Evolutionary conservation across 2,113 vertebrate genomes (phyloP).

Genomic region (Setophaga kirtlandii): DNA sequence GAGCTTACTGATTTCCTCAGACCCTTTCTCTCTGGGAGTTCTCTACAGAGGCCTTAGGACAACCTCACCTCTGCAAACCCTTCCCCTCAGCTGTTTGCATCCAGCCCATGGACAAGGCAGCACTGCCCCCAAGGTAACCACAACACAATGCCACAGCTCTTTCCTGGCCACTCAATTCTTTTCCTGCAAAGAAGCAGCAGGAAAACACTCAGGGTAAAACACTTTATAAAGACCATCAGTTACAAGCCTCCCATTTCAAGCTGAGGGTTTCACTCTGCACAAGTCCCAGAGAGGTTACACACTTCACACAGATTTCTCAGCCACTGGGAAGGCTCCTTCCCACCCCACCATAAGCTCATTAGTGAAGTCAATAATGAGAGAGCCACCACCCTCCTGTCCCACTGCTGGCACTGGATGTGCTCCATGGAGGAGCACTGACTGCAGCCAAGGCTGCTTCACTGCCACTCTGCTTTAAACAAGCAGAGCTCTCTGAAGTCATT

Average conservation of each 20-base stretch:
- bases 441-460: neutral
- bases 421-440: neutral
- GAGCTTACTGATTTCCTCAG: neutral
- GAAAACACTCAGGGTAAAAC: neutral
- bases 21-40: neutral
- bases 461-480: neutral
- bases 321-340: neutral
- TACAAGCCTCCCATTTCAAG: neutral
- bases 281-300: neutral
- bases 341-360: fast-evolving
- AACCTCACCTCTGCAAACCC: neutral
- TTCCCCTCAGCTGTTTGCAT: neutral
- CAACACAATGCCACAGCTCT: neutral
- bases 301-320: neutral
- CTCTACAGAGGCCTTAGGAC: neutral
- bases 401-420: neutral
- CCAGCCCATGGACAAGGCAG: neutral
- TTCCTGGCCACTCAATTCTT: neutral
- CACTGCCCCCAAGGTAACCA: neutral
- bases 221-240: neutral
- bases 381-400: neutral
- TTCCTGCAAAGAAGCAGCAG: neutral
- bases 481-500: neutral
- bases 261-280: neutral
- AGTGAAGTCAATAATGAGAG: neutral